Base-by-base conservation (phyloP, 53 echinoderm and acorn worm species). In the Arbacia lixula region DNA sequence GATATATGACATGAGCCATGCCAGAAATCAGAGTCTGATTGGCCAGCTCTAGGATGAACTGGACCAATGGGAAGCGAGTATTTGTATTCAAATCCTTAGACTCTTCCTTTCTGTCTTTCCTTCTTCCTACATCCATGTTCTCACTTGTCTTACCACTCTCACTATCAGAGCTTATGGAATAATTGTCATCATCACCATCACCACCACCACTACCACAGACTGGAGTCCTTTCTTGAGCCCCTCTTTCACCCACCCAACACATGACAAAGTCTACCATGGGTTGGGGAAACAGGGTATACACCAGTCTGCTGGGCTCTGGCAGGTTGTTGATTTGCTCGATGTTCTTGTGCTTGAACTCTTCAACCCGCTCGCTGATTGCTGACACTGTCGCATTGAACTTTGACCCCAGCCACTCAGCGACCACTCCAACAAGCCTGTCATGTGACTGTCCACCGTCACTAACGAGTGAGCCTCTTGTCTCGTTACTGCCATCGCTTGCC, bases 11-110 rank as follows among this genome's bases (percentile, higher is more conserved):
- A 86, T 86, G 86, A 17, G 86, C 78, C 50, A 76, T 64, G 35
- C 86, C 86, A 10, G 86, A 86, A 5, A 86, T 78, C 17, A 86
- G 86, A 32, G 86, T 86, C 60, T 86, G 86, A 39, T 86, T 86
- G 40, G 86, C 78, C 8, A 86, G 38, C 29, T 86, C 86, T 12
- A 86, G 49, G 6, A 86, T 86, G 33, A 85, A 57, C 36, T 85
- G 85, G 14, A 73, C 85, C 43, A 85, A 41, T 38, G 73, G 85
- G 61, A 42, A 85, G 31, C 85, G 43, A 72, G 60, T 57, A 53
- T 72, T n/a, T n/a, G n/a, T n/a, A n/a, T n/a, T n/a, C n/a, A n/a
- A n/a, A 46, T 46, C 14, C 46, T 14, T 46, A 10, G 46, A 46
- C 19, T 21, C 20, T 20, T 25, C 39, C 6, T 3, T 24, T 17